phyloP scores from a whole-genome alignment of 2,888 invertebrate genomes.

The Priocnemis perturbator region DNA sequence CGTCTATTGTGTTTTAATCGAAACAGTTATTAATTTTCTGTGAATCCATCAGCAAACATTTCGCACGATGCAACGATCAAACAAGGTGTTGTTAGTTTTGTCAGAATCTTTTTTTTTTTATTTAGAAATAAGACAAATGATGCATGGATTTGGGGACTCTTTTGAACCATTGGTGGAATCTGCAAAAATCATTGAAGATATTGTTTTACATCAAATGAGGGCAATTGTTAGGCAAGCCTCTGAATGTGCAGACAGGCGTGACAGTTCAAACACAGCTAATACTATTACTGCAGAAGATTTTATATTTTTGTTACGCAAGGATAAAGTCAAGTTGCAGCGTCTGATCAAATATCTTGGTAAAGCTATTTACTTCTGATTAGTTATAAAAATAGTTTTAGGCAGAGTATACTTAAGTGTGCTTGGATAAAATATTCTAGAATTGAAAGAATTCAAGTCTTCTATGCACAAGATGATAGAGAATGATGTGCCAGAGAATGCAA shows the following conservation, averaged over 20 bases:
- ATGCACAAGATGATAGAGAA: constrained; percentile 73
- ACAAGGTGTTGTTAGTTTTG: too few relatives aligned
- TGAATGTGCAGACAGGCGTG: constrained; percentile 81
- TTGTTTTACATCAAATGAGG: constrained; percentile 88
- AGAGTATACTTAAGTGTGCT: not conserved
- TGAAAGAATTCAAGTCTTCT: constrained; percentile 74
- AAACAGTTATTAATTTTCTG: too few relatives aligned
- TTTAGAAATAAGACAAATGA: constrained; percentile 87
- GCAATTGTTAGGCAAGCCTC: constrained; percentile 86
- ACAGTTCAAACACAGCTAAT: constrained; percentile 63
- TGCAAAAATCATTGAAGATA: constrained; percentile 88
- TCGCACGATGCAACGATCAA: too few relatives aligned
- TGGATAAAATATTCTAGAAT: constrained; percentile 46
- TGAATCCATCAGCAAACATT: too few relatives aligned
- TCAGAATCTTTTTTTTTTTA: not conserved
- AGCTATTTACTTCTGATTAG: not conserved
- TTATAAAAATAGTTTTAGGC: not conserved
- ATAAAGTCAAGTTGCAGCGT: constrained; percentile 85
- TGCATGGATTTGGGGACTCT: constrained; percentile 96
- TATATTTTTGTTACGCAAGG: constrained; percentile 88
- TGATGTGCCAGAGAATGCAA: constrained; percentile 76
- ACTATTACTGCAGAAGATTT: constrained; percentile 82
- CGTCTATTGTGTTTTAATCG: constrained; percentile 12
- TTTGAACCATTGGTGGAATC: constrained; percentile 88
- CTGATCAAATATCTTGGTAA: constrained; percentile 83